Percentiles rank a stretch among this genome's conserved stretches.
These are phyloP conservation scores for Phymorhynchus buccinoides DNA, from an alignment of 1,140 invertebrate species.

Conservation along the genomic window DNA sequence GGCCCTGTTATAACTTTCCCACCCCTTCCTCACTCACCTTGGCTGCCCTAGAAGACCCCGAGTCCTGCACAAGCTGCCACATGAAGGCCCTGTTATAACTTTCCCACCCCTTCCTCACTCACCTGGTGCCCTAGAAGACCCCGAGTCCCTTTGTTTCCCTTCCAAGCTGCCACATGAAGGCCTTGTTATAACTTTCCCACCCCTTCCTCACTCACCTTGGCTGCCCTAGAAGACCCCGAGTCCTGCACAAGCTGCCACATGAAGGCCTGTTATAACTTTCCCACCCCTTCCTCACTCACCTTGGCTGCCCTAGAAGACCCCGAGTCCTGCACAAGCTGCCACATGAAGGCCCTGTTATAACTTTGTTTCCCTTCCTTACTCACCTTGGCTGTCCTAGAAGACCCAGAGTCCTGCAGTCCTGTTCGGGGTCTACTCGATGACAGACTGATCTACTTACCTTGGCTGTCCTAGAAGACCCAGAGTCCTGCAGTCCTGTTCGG, in stretches of 20 bases:
- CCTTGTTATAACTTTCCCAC: too few species aligned
- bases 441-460: too few species aligned
- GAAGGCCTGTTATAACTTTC: constrained; percentile 28
- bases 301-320: background rate
- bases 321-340: background rate
- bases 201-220: constrained; percentile 64
- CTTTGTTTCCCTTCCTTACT: too few species aligned
- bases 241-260: constrained; percentile 66
- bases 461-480: too few species aligned
- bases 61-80: background rate
- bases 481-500: too few species aligned
- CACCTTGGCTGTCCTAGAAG: too few species aligned
- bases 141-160: background rate
- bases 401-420: too few species aligned
- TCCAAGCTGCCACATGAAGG: background rate
- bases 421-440: too few species aligned
- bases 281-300: too few species aligned
- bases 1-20: background rate
- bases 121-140: too few species aligned
- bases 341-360: background rate
- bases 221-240: constrained; percentile 60
- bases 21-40: background rate
- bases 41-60: background rate
- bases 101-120: too few species aligned
- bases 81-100: background rate